Evolutionary conservation across 2,888 invertebrate genomes (phyloP), one percentile per base, ranked within the genome.

Genomic region (Patella ulyssiponensis): DNA sequence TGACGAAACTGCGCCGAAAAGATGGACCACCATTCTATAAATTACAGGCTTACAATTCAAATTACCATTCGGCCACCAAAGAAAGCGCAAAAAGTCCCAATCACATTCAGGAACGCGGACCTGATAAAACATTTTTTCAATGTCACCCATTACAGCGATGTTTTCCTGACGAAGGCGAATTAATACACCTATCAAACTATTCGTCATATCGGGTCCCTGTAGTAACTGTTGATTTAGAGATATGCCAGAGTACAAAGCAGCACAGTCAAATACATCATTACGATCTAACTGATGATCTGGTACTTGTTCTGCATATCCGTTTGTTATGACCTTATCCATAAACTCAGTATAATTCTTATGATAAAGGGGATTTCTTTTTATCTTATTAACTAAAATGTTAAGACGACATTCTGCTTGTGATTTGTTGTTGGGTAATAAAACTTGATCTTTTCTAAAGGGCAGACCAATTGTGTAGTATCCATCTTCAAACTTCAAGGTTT

Each of bases 251-350:
- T 71, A 77, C 54, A 33, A 74, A 17, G 82, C 83, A 5, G 81
- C 77, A 73, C 81, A 81, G 69, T 82, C 81, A 70, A 81, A 81
- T n/a, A 82, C 81, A n/a, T n/a, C n/a, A n/a, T n/a, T n/a, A n/a
- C n/a, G n/a, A n/a, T n/a, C n/a, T n/a, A n/a, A n/a, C n/a, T n/a
- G n/a, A n/a, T n/a, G n/a, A n/a, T 69, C 33, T 20, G 58, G 17
- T 20, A 74, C 52, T 11, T 20, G n/a, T 69, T 77, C 73, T 54
- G 77, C 77, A 69, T 77, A 77, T 44, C 77, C 73, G 15, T 74
- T 44, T 12, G 20, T 51, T 17, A 77, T 23, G 14, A 73, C 64
- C 58, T 58, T 69, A 9, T 17, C 23, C 77, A 77, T 72, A 71
- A 77, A 77, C 14, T 51, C 52, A 17, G 11, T 52, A 58, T 74